Evolutionary conservation across 35 echinoderm and acorn worm genomes (phyloP), one percentile per base, ranked within the genome.

Genomic region (Anneissia japonica): DNA sequence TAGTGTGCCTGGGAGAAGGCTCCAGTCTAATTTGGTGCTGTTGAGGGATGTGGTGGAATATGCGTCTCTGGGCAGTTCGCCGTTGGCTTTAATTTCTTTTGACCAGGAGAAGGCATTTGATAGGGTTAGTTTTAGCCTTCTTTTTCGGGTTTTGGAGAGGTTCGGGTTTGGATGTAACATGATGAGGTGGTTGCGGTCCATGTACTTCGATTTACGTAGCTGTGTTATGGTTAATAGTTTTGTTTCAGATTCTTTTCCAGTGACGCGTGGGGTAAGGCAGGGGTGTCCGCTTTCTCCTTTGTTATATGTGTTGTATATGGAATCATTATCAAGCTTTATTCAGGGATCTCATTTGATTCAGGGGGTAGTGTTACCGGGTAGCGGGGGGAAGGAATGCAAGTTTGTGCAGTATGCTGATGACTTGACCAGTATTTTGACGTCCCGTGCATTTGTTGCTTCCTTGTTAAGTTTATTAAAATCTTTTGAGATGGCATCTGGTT

Each of bases 51-150:
- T 86, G 2, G 46, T 74, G 12, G 29, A 83, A 9, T 85, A 64
- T 85, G 40, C 38, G 4, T 79, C 77, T 30, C 16, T 32, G 31
- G 11, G 39, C 43, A 32, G 72, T 79, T 26, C 38, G 39, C 38
- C 39, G 9, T 35, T 82, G 38, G 74, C 45, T 7, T 28, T 87
- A 37, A 31, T 91, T 4, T 37, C 41, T 26, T 43, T 86, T 29
- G 77, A 91, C 87, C 84, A 86, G 38, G 32, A 82, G 10, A 87
- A 91, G 32, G 90, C 90, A 17, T 91, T 91, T 74, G 90, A 86
- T 26, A 78, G 76, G 31, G 82, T 91, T 30, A 64, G 87, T 30
- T 75, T 46, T 38, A 23, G 0, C 2, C 87, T 80, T 74, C 34
- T 91, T 30, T 45, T 91, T 21, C 86, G 80, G 17, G 32, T 39